phyloP scores from a whole-genome alignment of 2,797 vertebrate genomes.

The Propithecus perrieri region DNA sequence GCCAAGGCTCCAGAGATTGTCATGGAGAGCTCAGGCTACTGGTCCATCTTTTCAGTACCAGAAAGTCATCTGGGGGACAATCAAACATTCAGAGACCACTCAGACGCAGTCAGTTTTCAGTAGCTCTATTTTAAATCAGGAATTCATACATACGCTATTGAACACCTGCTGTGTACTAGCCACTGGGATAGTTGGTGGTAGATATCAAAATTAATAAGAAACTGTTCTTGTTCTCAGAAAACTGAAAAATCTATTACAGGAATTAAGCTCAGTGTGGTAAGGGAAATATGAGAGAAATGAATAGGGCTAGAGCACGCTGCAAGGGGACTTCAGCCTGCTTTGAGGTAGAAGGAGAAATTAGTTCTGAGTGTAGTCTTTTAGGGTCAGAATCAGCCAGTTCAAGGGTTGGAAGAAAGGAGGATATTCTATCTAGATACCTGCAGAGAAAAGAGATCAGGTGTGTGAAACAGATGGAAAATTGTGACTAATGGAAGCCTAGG shows the following conservation, averaged over 20 bases:
- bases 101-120: background rate
- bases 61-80: background rate
- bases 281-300: background rate
- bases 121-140: background rate
- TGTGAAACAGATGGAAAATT: background rate
- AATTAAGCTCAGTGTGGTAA: background rate
- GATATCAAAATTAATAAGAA: background rate
- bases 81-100: background rate
- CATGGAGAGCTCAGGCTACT: background rate
- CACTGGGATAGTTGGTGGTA: background rate
- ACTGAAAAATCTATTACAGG: background rate
- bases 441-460: background rate
- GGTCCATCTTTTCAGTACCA: background rate
- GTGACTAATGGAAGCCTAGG: background rate
- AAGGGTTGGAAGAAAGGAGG: background rate
- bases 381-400: background rate
- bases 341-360: background rate
- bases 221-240: background rate
- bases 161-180: background rate
- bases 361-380: background rate
- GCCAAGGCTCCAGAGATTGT: background rate
- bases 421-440: background rate
- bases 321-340: background rate
- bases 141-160: background rate
- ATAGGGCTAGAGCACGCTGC: too few species aligned